Base-by-base conservation (phyloP, 1,140 invertebrate genomes). In the Drosophila pseudoobscura region DNA sequence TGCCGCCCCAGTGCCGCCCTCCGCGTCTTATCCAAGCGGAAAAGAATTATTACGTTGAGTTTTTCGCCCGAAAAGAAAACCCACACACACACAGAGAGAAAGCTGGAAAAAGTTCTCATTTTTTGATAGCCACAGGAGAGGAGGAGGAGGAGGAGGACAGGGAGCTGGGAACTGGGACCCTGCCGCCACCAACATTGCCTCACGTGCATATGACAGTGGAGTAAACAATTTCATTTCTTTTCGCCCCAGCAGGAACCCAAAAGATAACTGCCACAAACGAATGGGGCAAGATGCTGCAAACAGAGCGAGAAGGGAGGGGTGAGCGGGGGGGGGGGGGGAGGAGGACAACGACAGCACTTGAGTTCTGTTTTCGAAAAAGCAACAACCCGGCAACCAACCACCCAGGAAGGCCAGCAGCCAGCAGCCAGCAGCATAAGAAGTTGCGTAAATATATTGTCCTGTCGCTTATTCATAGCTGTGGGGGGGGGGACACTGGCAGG, bases 1-100 rank as follows among this genome's bases (percentile, higher is more conserved):
- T 3, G 24, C 26, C 22, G 8, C 41, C 24, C 7, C 24, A 31
- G 7, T 5, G 24, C 24, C 24, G 24, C 15, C 31, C 17, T 17
- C 17, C 41, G 51, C 50, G 60, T 59, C 83, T 76, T 80, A 90
- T 90, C 88, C 88, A 73, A 89, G 88, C 88, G 88, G 87, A 90
- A 90, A 90, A 90, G 88, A 90, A 90, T 90, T 90, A 90, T 90
- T 90, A 84, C 88, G 68, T 83, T 80, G 74, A 84, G 78, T 88
- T 88, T 88, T 88, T 64, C 51, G n/a, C 31, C 26, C 11, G 57
- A 75, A 58, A 63, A 53, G 66, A 60, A 78, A 57, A 59, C 61
- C 51, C 63, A 80, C 59, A 46, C 49, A 64, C 31, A 31, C 35
- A 39, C 35, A 39, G 9, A 76, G 17, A 17, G 17, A 17, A 26